Base-by-base conservation (phyloP, 2,888 invertebrate genomes). In the Automeris io region DNA sequence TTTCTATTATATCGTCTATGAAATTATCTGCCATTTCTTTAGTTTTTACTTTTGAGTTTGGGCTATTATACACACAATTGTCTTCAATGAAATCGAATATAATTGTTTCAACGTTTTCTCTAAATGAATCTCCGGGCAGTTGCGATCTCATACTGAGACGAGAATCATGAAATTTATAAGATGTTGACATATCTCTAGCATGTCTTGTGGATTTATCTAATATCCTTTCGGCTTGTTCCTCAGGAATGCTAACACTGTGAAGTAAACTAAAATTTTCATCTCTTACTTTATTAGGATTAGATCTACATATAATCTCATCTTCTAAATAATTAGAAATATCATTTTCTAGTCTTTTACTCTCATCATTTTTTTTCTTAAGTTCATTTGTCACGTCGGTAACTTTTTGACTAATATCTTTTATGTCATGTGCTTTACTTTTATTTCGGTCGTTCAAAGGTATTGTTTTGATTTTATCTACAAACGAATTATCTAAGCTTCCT, bases 61-160 rank as follows among this genome's bases (percentile, higher is more conserved):
- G 9, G 18, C 40, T 23, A 22, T 38, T 37, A 18, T 52, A 32
- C 11, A 41, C 31, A 1, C 41, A 40, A 2, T 52, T 24, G 13
- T 51, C 40, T 21, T 47, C 33, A n/a, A 56, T 44, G 6, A 49
- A 57, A 18, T 57, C 45, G 8, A 46, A 38, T 12, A 56, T 46
- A 9, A 44, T 47, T 32, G 29, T 43, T 23, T 48, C 33, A 29
- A 45, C 45, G 12, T 29, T 42, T 22, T 46, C 22, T 43, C 47
- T 36, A 31, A 49, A 49, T 3, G 31, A 24, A 31, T 43, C 26
- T 13, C 36, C 39, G 22, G 35, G 25, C 2, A 5, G 13, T 12
- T 35, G n/a, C 9, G 13, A 13, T 19, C 9, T n/a, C 6, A 5
- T 19, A 11, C 11, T 36, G 36, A 36, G n/a, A 25, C 18, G 4